Evolutionary conservation across 2,797 vertebrate genomes (phyloP).

Genomic region (Hylomyscus alleni): DNA sequence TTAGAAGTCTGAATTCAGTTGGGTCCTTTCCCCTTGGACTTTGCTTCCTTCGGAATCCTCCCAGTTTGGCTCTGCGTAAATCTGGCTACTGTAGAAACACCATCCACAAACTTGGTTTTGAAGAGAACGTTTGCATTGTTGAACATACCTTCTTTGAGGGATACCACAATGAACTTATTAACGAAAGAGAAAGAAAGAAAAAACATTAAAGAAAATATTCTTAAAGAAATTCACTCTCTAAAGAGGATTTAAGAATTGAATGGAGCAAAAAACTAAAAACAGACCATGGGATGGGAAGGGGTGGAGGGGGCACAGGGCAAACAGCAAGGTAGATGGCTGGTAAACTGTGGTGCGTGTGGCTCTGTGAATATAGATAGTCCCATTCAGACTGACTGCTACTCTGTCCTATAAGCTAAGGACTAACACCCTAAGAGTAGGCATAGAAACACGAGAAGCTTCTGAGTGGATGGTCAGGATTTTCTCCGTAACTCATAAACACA

Average conservation of each 20-base stretch:
- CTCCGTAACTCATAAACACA: not conserved
- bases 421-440: not conserved
- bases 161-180: constrained; percentile 98
- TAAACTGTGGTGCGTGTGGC: not conserved
- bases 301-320: no score
- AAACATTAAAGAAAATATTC: not conserved
- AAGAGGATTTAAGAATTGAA: not conserved
- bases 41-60: constrained; percentile 87
- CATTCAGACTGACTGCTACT: not conserved
- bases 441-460: not conserved
- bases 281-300: not conserved
- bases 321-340: not conserved
- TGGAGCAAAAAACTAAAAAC: not conserved
- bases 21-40: constrained; percentile 85
- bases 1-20: constrained; percentile 69
- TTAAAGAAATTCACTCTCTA: not conserved
- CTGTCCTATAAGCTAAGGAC: not conserved
- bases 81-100: constrained; percentile 94
- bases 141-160: constrained; percentile 99
- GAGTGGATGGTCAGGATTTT: not conserved
- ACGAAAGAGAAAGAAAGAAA: constrained; percentile 44
- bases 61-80: constrained; percentile 89
- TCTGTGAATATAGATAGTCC: not conserved
- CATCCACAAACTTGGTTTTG: constrained; percentile 97
- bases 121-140: constrained; percentile 98